Conservation (phyloP, 2,888 invertebrate species). For the Eudasyphora cyanicolor region DNA sequence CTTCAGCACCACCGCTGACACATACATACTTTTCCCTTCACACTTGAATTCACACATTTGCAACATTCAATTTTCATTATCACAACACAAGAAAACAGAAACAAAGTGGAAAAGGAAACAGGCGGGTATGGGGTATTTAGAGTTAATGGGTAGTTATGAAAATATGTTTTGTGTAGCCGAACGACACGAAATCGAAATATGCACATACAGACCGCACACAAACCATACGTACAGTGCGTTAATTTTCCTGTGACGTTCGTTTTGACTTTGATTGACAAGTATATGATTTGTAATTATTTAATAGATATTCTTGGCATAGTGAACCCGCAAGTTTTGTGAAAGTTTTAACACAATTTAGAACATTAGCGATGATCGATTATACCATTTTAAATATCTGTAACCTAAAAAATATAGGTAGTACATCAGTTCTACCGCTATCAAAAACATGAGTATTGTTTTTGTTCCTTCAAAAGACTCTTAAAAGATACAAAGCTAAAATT, state of each 20-base stretch:
- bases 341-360: no score
- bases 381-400: no score
- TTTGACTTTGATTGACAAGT: background rate
- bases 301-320: no score
- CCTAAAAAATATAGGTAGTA: no score
- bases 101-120: background rate
- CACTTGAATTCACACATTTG: background rate
- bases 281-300: background rate
- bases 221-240: background rate
- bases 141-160: conserved; percentile 2
- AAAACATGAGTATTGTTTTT: no score
- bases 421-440: no score
- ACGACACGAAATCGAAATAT: no score
- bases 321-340: no score
- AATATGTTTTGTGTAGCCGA: background rate
- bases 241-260: background rate
- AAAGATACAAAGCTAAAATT: no score
- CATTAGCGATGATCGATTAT: no score
- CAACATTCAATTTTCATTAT: conserved; percentile 9
- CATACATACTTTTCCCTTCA: background rate
- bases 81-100: background rate
- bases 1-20: no score
- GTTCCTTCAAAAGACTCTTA: no score
- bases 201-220: background rate
- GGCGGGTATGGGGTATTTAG: conserved; percentile 13